Base-by-base conservation (phyloP, 2,113 vertebrate species). In the Amblyopsis rosae region DNA sequence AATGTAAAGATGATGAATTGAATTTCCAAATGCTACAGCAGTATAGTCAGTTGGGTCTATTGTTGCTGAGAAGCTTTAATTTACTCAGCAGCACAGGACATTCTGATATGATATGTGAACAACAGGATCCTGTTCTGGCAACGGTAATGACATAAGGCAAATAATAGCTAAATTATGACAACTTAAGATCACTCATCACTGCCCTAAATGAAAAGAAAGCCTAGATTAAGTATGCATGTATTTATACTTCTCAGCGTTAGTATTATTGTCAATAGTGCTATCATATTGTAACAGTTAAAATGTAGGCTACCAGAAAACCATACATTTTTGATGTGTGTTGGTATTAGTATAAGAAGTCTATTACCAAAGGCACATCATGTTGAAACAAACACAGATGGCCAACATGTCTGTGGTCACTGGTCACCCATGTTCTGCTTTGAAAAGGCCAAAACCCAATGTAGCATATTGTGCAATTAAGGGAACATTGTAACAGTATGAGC, bases 381-480 rank as follows among this genome's bases (percentile, higher is more conserved):
- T 26, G 17, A 26, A 19, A 57, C 17, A 26, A 57, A 2, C 55
- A 58, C 32, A 9, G 35, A 33, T 12, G 1, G 48, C 6, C 10
- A 45, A 7, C 9, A 60, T 56, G 26, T 13, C 35, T 59, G 41
- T 69, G 13, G 35, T 41, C 35, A 41, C 7, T 69, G 13, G 35
- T 41, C 35, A 41, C 7, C 16, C 51, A 60, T n/a, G 16, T 56
- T 59, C 53, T 67, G 8, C 3, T 11, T 53, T 56, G 32, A 11
- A 62, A 6, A 48, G 51, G 41, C 13, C 16, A 51, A 3, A n/a
- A 53, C 11, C 15, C 16, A 57, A 66, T 32, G 26, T 41, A 35
- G 19, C 9, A 50, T n/a, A 70, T 77, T 71, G 76, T 12, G 3
- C 70, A 70, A 76, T 72, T 69, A 69, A 67, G 46, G 9, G 53